Base-by-base conservation (phyloP, 2,113 vertebrate genomes). In the Octodon degus region DNA sequence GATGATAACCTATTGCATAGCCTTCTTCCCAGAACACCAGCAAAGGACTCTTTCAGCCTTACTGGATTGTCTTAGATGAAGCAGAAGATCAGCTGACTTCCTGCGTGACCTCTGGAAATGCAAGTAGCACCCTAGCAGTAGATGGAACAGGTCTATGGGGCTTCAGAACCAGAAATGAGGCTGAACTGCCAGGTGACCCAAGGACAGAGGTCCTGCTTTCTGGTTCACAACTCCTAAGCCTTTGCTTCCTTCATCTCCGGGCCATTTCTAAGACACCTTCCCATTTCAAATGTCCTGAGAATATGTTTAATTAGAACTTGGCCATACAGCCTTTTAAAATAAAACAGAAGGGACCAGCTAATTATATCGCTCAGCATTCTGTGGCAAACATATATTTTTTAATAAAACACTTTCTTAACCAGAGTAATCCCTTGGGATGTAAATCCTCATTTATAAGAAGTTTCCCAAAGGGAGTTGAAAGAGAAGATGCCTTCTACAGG, bases 261-360 rank as follows among this genome's bases (percentile, higher is more conserved):
- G n/a, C 79, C 92, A 6, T 50, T 94, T 86, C 86, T 55, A 80
- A 95, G 94, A 94, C 74, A 82, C 93, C 96, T 95, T 97, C 96
- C 65, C 94, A 97, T 96, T 97, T 97, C 97, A 98, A 97, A 98
- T 81, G 96, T 94, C 96, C 95, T 98, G 97, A 98, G 96, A 98
- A 96, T 98, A 98, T 97, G 97, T 97, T 98, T 98, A 98, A 98
- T 98, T 98, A 98, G 98, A 98, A 98, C 96, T 97, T 97, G 95
- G 95, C 91, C 97, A 97, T 93, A 96, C 63, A 60, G 97, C 96
- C 97, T 97, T 97, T 97, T 92, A 89, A 96, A 63, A 94, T 97
- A 98, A 98, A 98, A 97, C 11, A 70, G 95, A 98, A 98, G 95
- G 98, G 98, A 98, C 82, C 50, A 89, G 96, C 96, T 98, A 98